Conservation (phyloP, 2,888 invertebrate genomes). For the Gonocerus acuteangulatus region DNA sequence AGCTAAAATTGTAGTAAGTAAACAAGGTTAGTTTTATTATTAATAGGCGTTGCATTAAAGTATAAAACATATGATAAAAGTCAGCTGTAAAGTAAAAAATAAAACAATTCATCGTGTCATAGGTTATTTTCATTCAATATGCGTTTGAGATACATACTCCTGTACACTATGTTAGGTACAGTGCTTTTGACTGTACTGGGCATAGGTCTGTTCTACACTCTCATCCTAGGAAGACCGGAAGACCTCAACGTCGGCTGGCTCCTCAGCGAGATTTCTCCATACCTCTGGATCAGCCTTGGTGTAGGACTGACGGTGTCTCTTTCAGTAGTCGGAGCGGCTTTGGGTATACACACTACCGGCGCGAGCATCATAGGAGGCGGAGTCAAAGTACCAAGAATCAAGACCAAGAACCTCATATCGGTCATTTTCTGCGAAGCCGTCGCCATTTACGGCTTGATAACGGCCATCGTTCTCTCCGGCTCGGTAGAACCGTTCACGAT, state of each 20-base stretch:
- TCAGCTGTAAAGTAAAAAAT: too few relatives aligned
- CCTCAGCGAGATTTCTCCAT: constrained; percentile 70
- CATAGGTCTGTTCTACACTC: constrained; percentile 24
- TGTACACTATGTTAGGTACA: not conserved
- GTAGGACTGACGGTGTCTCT: constrained; percentile 87
- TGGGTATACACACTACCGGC: constrained; percentile 91
- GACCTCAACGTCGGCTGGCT: constrained; percentile 85
- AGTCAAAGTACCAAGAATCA: constrained; percentile 95
- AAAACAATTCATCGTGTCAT: too few relatives aligned
- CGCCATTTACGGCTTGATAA: constrained; percentile 97
- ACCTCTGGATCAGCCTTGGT: constrained; percentile 95
- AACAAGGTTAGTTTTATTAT: too few relatives aligned
- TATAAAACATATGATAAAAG: too few relatives aligned
- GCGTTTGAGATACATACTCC: not conserved
- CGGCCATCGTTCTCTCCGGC: constrained; percentile 92
- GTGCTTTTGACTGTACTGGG: not conserved
- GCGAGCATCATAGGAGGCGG: constrained; percentile 76
- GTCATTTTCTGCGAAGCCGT: constrained; percentile 99
- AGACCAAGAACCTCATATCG: constrained; percentile 97
- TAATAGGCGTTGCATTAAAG: too few relatives aligned
- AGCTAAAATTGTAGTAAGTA: too few relatives aligned
- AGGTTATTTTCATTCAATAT: not conserved
- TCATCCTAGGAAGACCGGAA: constrained; percentile 65
- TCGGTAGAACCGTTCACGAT: constrained; percentile 52
- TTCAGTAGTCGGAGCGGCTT: constrained; percentile 94